Evolutionary conservation across 2,797 vertebrate species (phyloP).

Genomic region (Mus spretus): DNA sequence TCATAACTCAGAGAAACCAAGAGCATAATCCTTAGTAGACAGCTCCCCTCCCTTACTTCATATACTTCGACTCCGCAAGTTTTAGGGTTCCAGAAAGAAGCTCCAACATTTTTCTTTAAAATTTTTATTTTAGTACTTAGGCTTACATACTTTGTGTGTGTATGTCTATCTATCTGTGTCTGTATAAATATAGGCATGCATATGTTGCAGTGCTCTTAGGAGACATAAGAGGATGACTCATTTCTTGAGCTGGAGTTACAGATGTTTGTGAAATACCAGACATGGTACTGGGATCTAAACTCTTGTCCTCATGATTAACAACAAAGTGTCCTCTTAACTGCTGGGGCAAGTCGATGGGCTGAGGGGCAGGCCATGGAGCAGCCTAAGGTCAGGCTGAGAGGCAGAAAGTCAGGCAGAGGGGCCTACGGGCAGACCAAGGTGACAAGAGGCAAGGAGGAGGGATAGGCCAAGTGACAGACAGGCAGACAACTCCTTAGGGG

Average conservation of each 20-base stretch:
- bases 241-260: not conserved
- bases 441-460: no score
- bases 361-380: no score
- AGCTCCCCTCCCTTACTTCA: not conserved
- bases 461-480: no score
- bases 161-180: not conserved
- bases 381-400: no score
- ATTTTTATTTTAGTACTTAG: not conserved
- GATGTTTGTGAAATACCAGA: no score
- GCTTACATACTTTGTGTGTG: not conserved
- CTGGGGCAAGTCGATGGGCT: not conserved
- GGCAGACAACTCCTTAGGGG: no score
- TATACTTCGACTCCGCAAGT: not conserved
- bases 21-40: not conserved
- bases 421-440: no score
- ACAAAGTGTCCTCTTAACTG: not conserved
- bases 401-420: no score
- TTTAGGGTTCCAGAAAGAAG: not conserved
- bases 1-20: not conserved
- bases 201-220: not conserved
- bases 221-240: not conserved
- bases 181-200: not conserved
- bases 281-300: not conserved
- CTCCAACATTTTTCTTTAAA: not conserved
- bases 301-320: not conserved